Base-by-base conservation (phyloP, 2,113 vertebrate genomes). In the Chauna torquata region DNA sequence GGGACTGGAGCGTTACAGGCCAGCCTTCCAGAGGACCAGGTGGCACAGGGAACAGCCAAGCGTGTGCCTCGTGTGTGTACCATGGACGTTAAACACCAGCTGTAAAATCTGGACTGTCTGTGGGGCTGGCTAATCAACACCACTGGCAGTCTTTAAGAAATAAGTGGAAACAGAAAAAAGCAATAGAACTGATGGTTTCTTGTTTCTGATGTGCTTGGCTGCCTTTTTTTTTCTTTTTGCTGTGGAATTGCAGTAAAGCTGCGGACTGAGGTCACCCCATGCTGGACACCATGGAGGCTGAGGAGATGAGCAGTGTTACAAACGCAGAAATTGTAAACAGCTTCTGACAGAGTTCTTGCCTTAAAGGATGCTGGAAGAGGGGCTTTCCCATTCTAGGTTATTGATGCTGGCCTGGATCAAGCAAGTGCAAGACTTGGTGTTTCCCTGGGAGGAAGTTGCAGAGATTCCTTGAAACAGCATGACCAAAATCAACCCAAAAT, bases 1-100 rank as follows among this genome's bases (percentile, higher is more conserved):
- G 0, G 2, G 0, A 0, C 16, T 20, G 74, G 70, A 38, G 34
- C 0, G 0, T 34, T 49, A 11, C 12, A 19, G 57, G 86, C 58
- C 40, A 85, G 57, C 47, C 11, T 58, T n/a, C 15, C 62, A 55
- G 49, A 8, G 69, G 74, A 34, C 12, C 70, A 9, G 71, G 88
- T 64, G 62, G 66, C 44, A 5, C 47, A 71, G 61, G 66, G 36
- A 38, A 12, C 0, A 5, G 45, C 62, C 34, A 28, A 22, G 36
- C 28, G 40, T 16, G 71, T 61, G 62, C 44, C 62, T 58, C 12
- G 23, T 17, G 54, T 36, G 40, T 52, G 3, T 22, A 5, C 52
- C n/a, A 6, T 1, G 40, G 72, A 6, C 15, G 8, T 18, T 10
- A 12, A 32, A 14, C 25, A 16, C 11, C 66, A 54, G 62, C 71